These are phyloP conservation scores for Zaprionus ghesquierei DNA, from an alignment of 1,140 invertebrate species.

Conservation along the genomic window DNA sequence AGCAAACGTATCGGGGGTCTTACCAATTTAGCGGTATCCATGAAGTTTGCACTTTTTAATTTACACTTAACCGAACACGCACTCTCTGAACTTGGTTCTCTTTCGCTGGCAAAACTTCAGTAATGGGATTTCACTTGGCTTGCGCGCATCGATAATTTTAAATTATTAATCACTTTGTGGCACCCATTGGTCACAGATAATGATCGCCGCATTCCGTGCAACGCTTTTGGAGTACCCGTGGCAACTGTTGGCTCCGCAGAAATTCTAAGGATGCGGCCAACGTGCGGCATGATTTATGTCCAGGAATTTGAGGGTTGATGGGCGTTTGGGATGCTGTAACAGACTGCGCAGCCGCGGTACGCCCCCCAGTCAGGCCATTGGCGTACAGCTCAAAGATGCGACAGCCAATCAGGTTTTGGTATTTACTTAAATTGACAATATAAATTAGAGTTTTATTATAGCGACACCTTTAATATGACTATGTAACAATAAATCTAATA, in stretches of 20 bases:
- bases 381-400: not conserved
- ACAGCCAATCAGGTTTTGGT: slow-evolving; percentile 37
- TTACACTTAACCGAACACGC: slow-evolving; percentile 21
- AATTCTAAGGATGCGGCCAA: slow-evolving; percentile 7
- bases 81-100: slow-evolving; percentile 43
- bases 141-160: slow-evolving; percentile 64
- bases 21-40: slow-evolving; percentile 77
- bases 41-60: slow-evolving; percentile 25
- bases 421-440: not conserved
- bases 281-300: slow-evolving; percentile 25
- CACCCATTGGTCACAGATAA: slow-evolving; percentile 50
- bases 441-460: not conserved
- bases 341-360: slow-evolving; percentile 52
- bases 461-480: not conserved
- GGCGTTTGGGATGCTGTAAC: slow-evolving; percentile 44
- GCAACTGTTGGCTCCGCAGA: slow-evolving; percentile 45
- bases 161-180: slow-evolving; percentile 63
- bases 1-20: slow-evolving; percentile 18
- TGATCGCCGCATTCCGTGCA: slow-evolving; percentile 65
- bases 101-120: slow-evolving; percentile 38
- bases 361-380: slow-evolving; percentile 50
- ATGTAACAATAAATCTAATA: not conserved
- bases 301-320: slow-evolving; percentile 37
- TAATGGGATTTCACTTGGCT: slow-evolving; percentile 62
- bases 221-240: slow-evolving; percentile 55